These are phyloP conservation scores for Gerosis bhagava DNA, from an alignment of 2,888 invertebrate genomes.

Conservation along the genomic window DNA sequence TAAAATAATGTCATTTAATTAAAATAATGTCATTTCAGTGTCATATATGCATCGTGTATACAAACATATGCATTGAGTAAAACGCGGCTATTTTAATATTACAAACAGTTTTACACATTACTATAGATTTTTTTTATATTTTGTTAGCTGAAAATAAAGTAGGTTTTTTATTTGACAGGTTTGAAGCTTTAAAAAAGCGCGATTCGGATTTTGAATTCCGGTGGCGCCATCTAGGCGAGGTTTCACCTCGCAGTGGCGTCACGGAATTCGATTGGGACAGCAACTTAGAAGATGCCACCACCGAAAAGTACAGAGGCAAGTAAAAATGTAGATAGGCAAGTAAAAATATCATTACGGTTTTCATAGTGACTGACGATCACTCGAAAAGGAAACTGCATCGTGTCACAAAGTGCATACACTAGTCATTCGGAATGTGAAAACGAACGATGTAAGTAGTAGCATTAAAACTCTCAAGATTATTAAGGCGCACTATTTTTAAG, in stretches of 20 bases:
- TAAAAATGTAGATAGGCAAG: too few relatives aligned
- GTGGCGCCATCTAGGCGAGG: slow-evolving; percentile 92
- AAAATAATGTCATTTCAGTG: too few relatives aligned
- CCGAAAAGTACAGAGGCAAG: slow-evolving; percentile 73
- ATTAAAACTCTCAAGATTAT: not conserved
- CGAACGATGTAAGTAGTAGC: slow-evolving; percentile 8
- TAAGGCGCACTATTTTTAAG: not conserved
- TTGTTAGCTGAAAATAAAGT: not conserved
- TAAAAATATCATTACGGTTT: too few relatives aligned
- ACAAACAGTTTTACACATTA: too few relatives aligned
- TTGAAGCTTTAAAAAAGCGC: slow-evolving; percentile 89
- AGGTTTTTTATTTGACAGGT: slow-evolving; percentile 80
- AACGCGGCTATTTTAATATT: too few relatives aligned
- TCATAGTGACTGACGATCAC: not conserved
- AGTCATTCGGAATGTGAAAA: slow-evolving; percentile 25
- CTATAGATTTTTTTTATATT: not conserved
- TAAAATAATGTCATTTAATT: too few relatives aligned
- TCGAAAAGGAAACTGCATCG: too few relatives aligned
- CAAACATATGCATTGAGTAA: too few relatives aligned
- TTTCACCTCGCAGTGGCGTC: slow-evolving; percentile 87
- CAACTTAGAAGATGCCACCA: slow-evolving; percentile 87
- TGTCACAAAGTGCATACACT: slow-evolving; percentile 19
- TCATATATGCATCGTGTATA: too few relatives aligned
- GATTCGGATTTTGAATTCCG: slow-evolving; percentile 92
- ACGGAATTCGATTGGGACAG: slow-evolving; percentile 96